Base-by-base conservation (phyloP, 1,140 invertebrate genomes). In the Lycorma delicatula region DNA sequence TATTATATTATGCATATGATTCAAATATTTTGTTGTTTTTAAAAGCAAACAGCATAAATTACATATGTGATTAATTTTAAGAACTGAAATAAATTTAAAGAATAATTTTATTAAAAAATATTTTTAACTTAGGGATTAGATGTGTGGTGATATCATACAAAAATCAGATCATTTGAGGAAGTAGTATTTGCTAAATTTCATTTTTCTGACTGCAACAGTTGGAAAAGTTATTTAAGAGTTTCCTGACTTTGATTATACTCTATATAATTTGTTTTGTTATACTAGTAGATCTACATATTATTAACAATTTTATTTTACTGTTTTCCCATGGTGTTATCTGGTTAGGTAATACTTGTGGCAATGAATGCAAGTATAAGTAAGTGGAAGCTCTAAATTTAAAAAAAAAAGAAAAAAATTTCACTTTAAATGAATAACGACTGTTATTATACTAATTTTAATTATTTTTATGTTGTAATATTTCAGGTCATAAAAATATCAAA, bases 11-110 rank as follows among this genome's bases (percentile, higher is more conserved):
- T 26, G 5, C 20, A 51, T 51, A 47, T 26, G 22, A 26, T 6
- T n/a, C 18, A 18, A 36, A 18, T 41, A 6, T 54, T 9, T 22
- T 44, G 57, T 52, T 11, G 58, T 58, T 34, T 48, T 54, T 22
- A 66, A 65, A 36, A 49, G 57, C 7, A 58, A 57, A 49, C 20
- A 77, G 0, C 85, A 89, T 59, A 80, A 89, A 27, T 83, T 83
- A 1, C 84, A 88, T 63, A 84, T 83, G 11, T 87, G 86, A 18
- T 67, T 82, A 22, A 71, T 84, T 16, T 85, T 85, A 54, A 74
- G 82, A 9, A 79, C 82, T 57, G 87, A 89, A 70, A 79, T 83
- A 1, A 47, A 31, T 26, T 22, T 26, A 47, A 18, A n/a, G 11
- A n/a, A 26, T 27, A 7, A 36, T 6, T 23, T 44, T 4, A 3